Evolutionary conservation across 2,113 vertebrate species (phyloP), one percentile per base, ranked within the genome.

Genomic region (Psephotus haematonotus): DNA sequence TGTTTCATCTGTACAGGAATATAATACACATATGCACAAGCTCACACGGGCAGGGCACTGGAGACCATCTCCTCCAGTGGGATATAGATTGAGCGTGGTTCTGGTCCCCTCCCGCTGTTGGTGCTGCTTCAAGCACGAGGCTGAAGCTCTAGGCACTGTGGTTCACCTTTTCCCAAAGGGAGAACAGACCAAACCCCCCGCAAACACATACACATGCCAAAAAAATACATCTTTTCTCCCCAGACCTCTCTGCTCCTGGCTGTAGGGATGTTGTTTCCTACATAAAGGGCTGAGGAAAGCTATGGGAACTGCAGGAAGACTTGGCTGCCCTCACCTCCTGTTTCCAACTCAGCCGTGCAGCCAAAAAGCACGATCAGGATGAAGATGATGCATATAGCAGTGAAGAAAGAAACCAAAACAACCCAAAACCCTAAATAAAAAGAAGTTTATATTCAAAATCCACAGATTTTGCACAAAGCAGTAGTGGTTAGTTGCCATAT

Each of bases 71-170:
- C 4, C 39, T 35, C 35, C 1, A 4, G 84, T 82, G 33, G 6
- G 84, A 60, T 49, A 74, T 0, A 4, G 87, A 76, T 60, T 7
- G 9, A 86, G n/a, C 2, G 0, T 1, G 15, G 90, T n/a, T 92
- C 72, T 1, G 3, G 39, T 0, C 8, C 86, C 86, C 44, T 93
- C 20, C 81, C 1, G 1, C 69, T 2, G 0, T 55, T 12, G 22
- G 92, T 72, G 82, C 63, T 13, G 33, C 96, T 94, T 81, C 47
- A 0, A 85, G 81, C 74, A 6, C 6, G 39, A 82, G 44, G 75
- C 91, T 13, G 62, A 79, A 91, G 86, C 86, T 2, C 12, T 59
- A 97, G 96, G 97, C 97, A 97, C 96, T 96, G 87, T 86, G 96
- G 95, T 95, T 96, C 41, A 0, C 87, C 90, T 96, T 96, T 88